Conservation (phyloP, 2,113 vertebrate species). For the Oncorhynchus masou region DNA sequence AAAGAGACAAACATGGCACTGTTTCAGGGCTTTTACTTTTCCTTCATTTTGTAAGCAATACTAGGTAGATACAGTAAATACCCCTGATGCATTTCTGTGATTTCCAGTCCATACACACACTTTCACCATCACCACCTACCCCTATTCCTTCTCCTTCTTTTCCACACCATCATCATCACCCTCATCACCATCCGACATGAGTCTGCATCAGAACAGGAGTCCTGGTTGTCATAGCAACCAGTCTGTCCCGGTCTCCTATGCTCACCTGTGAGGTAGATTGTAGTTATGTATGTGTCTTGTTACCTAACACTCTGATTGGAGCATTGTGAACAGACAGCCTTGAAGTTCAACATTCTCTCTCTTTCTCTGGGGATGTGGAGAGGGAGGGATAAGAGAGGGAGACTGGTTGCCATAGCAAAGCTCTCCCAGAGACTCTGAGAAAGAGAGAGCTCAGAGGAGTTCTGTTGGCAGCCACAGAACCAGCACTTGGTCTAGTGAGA, state of each 20-base stretch:
- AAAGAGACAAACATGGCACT: constrained; percentile 43
- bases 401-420: constrained; percentile 47
- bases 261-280: constrained; percentile 39
- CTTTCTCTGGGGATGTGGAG: too few species aligned
- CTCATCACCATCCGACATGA: too few species aligned
- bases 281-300: constrained; percentile 50
- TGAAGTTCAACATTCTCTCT: constrained; percentile 9
- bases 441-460: not conserved
- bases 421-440: constrained; percentile 7
- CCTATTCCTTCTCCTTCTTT: too few species aligned
- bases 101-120: not conserved
- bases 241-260: constrained; percentile 6
- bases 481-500: too few species aligned
- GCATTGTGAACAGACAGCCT: constrained; percentile 28
- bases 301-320: constrained; percentile 41
- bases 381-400: constrained; percentile 30
- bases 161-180: too few species aligned
- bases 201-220: not conserved
- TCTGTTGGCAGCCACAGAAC: too few species aligned
- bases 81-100: not conserved
- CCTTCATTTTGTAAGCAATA: constrained; percentile 3
- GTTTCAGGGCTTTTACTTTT: constrained; percentile 13
- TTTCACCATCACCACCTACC: not conserved
- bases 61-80: not conserved
- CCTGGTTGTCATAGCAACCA: constrained; percentile 44